A percentile compares a stretch with the other conserved stretches of the same genome.
phyloP scores from a whole-genome alignment of 30 jellyfish, hydroid and myxozoan genomes.

The Aurelia sp. region DNA sequence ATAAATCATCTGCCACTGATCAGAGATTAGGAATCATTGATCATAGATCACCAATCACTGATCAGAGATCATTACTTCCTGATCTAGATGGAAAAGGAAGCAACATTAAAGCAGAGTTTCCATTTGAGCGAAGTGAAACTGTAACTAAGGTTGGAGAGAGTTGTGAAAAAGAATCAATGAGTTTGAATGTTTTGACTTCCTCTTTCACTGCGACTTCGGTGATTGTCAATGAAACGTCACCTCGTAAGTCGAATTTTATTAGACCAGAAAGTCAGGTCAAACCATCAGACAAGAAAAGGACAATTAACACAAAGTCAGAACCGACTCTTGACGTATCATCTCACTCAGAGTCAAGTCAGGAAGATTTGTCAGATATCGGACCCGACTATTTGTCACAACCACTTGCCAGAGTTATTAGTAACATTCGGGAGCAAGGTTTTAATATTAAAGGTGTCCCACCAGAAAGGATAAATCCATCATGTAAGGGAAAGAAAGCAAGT shows the following conservation, averaged over 20 bases:
- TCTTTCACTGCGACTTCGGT: too few species aligned
- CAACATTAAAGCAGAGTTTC: not conserved
- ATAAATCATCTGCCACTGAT: too few species aligned
- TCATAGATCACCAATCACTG: too few species aligned
- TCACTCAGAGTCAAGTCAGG: not conserved
- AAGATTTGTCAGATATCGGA: not conserved
- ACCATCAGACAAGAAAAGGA: too few species aligned
- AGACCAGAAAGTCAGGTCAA: too few species aligned
- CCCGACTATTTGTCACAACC: conserved; percentile 1
- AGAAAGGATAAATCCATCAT: not conserved
- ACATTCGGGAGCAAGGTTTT: conserved; percentile 37
- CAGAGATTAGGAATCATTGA: too few species aligned
- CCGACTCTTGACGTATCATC: not conserved
- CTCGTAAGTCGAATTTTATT: too few species aligned
- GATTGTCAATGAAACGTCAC: not conserved
- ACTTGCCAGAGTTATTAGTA: conserved; percentile 24
- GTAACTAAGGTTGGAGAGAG: not conserved
- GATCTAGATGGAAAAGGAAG: not conserved
- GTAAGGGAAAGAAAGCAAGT: conserved; percentile 19
- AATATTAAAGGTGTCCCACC: conserved; percentile 35
- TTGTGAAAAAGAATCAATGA: too few species aligned
- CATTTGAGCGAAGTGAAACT: not conserved
- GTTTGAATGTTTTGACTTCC: too few species aligned
- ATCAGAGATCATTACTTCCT: too few species aligned
- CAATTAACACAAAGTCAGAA: too few species aligned